Base-by-base conservation (phyloP, 2,113 vertebrate genomes). In the Oxygymnocypris stewartii region DNA sequence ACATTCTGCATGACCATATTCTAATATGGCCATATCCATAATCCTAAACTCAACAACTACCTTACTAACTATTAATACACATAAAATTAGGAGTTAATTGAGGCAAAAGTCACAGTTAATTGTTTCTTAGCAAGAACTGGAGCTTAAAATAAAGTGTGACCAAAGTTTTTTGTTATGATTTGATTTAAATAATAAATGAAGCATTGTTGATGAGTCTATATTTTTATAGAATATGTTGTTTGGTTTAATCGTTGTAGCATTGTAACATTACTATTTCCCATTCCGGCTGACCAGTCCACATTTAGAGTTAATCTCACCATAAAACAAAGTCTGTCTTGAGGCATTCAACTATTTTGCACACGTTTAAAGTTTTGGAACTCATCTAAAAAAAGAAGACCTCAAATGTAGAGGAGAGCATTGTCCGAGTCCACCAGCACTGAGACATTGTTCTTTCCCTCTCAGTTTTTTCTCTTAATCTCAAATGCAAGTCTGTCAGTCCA, bases 391-490 rank as follows among this genome's bases (percentile, higher is more conserved):
- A 6, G 2, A 1, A 20, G n/a, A n/a, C 31, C 51, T 57, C 47
- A 77, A 77, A 77, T 20, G 28, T 57, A 35, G 11, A 35, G 49
- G 18, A 23, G 4, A 73, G 37, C 2, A 35, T 37, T 1, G 7
- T 73, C 18, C 2, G 12, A 75, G 40, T 75, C 42, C 23, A 47
- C 35, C 31, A 61, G 78, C 20, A 61, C 35, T 40, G 78, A 63
- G 35, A 80, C 35, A 42, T 37, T 61, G 20, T 79, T 63, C 47
- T 49, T 49, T 49, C 47, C 37, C 78, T 20, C 23, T 79, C 31
- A 37, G 78, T 10, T 80, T 80, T 63, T 57, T 42, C 57, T 42
- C 54, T 80, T 75, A 63, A 63, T 81, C 37, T 81, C 13, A 35
- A n/a, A 59, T 79, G 51, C 11, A 79, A 14, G 78, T 42, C 78